Evolutionary conservation across 2,113 vertebrate genomes (phyloP), one percentile per base, ranked within the genome.

Genomic region (Poeciliopsis prolifica): DNA sequence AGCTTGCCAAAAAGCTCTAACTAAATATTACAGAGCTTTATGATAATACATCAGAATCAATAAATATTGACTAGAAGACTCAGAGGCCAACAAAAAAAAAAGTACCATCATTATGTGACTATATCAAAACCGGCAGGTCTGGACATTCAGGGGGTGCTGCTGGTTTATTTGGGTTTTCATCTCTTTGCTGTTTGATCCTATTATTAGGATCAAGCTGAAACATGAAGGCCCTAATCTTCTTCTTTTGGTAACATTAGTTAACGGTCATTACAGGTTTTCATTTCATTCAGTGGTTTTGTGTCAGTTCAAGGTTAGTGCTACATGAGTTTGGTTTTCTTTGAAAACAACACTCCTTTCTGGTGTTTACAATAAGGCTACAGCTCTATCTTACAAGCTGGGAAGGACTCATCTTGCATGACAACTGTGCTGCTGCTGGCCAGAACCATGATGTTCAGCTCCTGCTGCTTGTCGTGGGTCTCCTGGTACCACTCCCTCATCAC

Each of bases 361-460:
- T 42, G 2, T 68, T 26, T 8, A 4, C 33, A 74, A 64, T 24
- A 63, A 12, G 68, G 79, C 90, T 94, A 99, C 96, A 99, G 95
- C 85, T 99, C 98, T 68, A 99, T 99, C 93, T 99, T 99, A 93
- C 98, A 99, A 78, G 98, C 97, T 0, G 97, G 97, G 91, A 99
- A 99, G 85, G 98, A 99, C 87, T 99, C 98, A n/a, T 99, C 98
- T 94, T 99, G 98, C 98, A 99, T 99, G 82, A 99, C 98, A 40
- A 99, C 97, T 0, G 97, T 98, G 95, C 97, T 99, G 95, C 98
- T 99, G 94, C 97, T 98, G 68, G 98, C 98, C 87, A 99, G 91
- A 86, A 99, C 98, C 98, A 99, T 98, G 89, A 99, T 96, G 94
- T 98, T 99, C 70, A 99, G 96, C 78, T 98, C 96, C 79, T 98